Conservation (phyloP, 2,113 vertebrate species). For the Takifugu flavidus region DNA sequence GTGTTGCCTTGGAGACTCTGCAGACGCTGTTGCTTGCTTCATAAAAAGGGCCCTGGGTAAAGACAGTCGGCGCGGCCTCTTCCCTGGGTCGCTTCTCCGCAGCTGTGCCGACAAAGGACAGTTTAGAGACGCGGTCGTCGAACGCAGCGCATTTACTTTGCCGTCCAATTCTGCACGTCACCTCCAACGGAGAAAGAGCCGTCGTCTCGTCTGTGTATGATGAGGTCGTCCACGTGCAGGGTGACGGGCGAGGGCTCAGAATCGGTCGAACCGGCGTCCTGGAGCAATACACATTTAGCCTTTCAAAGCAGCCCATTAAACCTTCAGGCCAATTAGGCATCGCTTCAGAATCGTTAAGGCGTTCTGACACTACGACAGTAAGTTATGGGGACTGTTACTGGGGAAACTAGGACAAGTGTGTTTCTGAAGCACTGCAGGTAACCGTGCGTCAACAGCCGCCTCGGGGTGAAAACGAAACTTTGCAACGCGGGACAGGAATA, state of each 20-base stretch:
- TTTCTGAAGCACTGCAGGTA: background rate
- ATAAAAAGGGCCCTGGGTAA: constrained; percentile 38
- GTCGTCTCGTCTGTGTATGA: constrained; percentile 87
- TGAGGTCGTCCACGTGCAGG: constrained; percentile 85
- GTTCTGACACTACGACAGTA: background rate
- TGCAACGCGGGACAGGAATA: background rate
- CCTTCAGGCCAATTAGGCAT: constrained; percentile 36
- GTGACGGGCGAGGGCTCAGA: constrained; percentile 77
- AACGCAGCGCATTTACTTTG: background rate
- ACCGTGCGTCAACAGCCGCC: background rate
- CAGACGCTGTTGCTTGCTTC: constrained; percentile 42
- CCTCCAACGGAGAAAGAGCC: constrained; percentile 92
- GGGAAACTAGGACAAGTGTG: constrained; percentile 16
- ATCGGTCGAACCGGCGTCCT: constrained; percentile 84
- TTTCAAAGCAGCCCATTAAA: constrained; percentile 35
- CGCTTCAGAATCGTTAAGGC: constrained; percentile 28
- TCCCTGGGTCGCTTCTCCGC: constrained; percentile 47
- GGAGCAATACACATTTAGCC: constrained; percentile 23
- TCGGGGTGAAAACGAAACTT: background rate
- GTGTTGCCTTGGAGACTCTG: constrained; percentile 72
- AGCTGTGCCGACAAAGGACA: constrained; percentile 26
- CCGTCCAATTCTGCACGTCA: constrained; percentile 42
- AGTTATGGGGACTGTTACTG: constrained; percentile 22
- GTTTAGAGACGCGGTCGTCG: constrained; percentile 10
- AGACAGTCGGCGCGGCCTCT: constrained; percentile 31